A percentile compares a stretch with the other conserved stretches of the same genome.
These are phyloP conservation scores for Pseudochromis fuscus DNA, from an alignment of 2,797 vertebrate species.

Conservation along the genomic window DNA sequence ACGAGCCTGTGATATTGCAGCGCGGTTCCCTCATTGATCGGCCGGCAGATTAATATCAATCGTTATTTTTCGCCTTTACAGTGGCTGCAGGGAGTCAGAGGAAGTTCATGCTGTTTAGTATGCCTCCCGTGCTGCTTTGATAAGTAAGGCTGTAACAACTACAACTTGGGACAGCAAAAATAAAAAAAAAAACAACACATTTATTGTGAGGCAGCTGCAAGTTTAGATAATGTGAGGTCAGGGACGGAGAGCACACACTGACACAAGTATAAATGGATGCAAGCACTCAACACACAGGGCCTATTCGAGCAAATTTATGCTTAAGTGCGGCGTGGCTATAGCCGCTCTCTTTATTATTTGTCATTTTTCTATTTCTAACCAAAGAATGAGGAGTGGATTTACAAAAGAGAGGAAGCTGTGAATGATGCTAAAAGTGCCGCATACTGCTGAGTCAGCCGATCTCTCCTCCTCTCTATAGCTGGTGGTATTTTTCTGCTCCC, in stretches of 20 bases:
- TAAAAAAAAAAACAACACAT: constrained; percentile 6
- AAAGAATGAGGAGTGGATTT: constrained; percentile 34
- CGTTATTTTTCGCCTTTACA: constrained; percentile 56
- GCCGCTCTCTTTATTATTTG: constrained; percentile 14
- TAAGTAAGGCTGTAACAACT: constrained; percentile 37
- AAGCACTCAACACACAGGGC: background rate
- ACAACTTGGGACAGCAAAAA: constrained; percentile 8
- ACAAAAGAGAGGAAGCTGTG: constrained; percentile 38
- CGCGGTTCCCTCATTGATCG: constrained; percentile 59
- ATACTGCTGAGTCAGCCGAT: constrained; percentile 71
- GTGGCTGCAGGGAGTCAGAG: constrained; percentile 51
- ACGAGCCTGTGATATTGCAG: constrained; percentile 66
- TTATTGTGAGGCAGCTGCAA: constrained; percentile 20
- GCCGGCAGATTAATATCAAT: constrained; percentile 72
- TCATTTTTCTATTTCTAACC: constrained; percentile 34
- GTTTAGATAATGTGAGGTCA: constrained; percentile 10
- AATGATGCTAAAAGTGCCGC: constrained; percentile 51
- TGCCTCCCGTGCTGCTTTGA: constrained; percentile 50
- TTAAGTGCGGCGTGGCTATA: background rate
- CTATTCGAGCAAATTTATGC: background rate
- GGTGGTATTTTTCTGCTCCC: constrained; percentile 66
- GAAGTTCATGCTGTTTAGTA: constrained; percentile 63
- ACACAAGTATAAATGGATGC: background rate
- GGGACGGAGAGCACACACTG: background rate
- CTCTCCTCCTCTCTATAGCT: constrained; percentile 54